These are phyloP conservation scores for Hirtodrosophila alboralis DNA, from an alignment of 2,888 invertebrate species.

Conservation along the genomic window DNA sequence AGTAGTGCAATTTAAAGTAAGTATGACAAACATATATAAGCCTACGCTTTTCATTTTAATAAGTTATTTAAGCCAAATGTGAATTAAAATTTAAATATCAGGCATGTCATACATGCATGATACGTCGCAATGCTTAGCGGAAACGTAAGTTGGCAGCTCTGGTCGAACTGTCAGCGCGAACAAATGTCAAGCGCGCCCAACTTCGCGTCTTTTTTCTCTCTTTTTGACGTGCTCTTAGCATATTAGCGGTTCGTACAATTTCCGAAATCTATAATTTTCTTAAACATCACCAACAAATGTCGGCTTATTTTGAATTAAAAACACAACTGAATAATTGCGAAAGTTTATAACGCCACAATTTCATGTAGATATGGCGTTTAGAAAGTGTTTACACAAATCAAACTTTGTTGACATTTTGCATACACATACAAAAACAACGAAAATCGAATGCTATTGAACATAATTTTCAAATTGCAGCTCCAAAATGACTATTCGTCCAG, in stretches of 20 bases:
- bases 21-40: not conserved
- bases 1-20: not conserved
- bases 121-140: constrained; percentile 20
- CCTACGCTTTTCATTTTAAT: constrained; percentile 2
- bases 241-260: constrained; percentile 79
- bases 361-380: not conserved
- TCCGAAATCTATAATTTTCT: constrained; percentile 71
- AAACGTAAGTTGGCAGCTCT: constrained; percentile 49
- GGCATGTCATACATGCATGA: constrained; percentile 22
- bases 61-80: not conserved
- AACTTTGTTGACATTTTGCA: constrained; percentile 62
- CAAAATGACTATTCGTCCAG: constrained; percentile 95
- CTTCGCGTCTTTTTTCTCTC: constrained; percentile 78
- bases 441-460: constrained; percentile 14
- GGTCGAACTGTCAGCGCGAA: constrained; percentile 28
- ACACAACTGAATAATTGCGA: constrained; percentile 9
- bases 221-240: constrained; percentile 82
- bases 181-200: constrained; percentile 62
- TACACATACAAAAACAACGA: constrained; percentile 3
- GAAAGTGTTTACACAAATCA: not conserved
- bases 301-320: constrained; percentile 25
- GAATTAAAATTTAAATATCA: too few species aligned
- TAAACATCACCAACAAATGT: constrained; percentile 61
- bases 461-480: constrained; percentile 81
- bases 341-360: constrained; percentile 45